Evolutionary conservation across 1,140 invertebrate species (phyloP).

Genomic region (Zophobas atratus): DNA sequence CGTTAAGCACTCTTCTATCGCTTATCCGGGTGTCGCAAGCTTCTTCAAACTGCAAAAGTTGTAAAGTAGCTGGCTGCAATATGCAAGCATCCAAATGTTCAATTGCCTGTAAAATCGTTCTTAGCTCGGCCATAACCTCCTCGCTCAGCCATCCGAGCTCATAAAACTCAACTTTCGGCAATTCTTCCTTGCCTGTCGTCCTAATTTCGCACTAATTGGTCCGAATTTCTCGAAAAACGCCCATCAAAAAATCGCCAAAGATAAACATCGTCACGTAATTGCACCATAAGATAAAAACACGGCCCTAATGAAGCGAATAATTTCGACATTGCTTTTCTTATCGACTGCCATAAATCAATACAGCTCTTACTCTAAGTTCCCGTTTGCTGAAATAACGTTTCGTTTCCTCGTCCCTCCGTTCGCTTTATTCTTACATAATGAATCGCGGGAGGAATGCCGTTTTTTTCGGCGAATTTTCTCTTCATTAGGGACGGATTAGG

Average conservation of each 20-base stretch:
- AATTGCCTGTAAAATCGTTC: constrained; percentile 38
- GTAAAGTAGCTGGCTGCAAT: constrained; percentile 35
- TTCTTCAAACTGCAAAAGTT: constrained; percentile 8
- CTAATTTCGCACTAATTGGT: constrained; percentile 10
- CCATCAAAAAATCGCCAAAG: constrained; percentile 13
- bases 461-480: constrained; percentile 25
- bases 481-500: constrained; percentile 14
- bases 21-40: too few species aligned
- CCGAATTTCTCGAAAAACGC: background rate
- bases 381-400: constrained; percentile 17
- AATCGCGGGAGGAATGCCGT: constrained; percentile 25
- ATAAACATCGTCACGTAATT: constrained; percentile 35
- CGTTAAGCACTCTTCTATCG: too few species aligned
- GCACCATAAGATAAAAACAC: constrained; percentile 24
- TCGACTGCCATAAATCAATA: constrained; percentile 27
- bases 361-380: constrained; percentile 24
- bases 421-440: constrained; percentile 33
- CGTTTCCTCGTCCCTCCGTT: background rate
- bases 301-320: constrained; percentile 31
- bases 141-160: constrained; percentile 5
- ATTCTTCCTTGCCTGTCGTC: background rate
- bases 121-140: constrained; percentile 20
- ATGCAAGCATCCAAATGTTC: constrained; percentile 37
- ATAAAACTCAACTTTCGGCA: constrained; percentile 39
- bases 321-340: constrained; percentile 36